phyloP scores from a whole-genome alignment of 2,888 invertebrate species.

The Lycocerus yunnanus region DNA sequence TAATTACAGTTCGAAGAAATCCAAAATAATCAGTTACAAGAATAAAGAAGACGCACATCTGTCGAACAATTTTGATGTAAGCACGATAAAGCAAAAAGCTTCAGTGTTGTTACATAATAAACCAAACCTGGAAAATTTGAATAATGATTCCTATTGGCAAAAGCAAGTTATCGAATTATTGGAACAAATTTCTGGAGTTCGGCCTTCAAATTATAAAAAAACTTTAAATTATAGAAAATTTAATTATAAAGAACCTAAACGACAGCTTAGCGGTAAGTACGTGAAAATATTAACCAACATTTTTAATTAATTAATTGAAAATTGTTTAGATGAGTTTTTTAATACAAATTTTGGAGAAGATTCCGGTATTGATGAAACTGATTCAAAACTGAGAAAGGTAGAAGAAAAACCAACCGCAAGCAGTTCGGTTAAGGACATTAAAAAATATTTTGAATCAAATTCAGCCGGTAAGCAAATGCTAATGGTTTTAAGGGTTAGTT shows the following conservation, averaged over 20 bases:
- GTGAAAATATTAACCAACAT: background rate
- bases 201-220: background rate
- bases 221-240: background rate
- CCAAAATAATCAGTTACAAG: background rate
- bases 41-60: background rate
- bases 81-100: background rate
- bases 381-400: background rate
- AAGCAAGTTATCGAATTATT: conserved; percentile 1
- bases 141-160: background rate
- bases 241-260: background rate
- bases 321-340: background rate
- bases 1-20: background rate
- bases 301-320: background rate
- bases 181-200: background rate
- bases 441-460: conserved; percentile 3
- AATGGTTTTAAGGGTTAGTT: no score
- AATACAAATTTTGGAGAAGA: background rate
- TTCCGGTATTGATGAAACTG: background rate
- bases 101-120: background rate
- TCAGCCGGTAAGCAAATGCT: background rate
- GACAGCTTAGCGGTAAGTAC: background rate
- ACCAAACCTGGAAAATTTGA: background rate
- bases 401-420: background rate
- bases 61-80: background rate
- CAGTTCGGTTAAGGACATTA: background rate